Conservation (phyloP, 35 echinoderm and acorn worm species). For the Holothuria glaberrima region DNA sequence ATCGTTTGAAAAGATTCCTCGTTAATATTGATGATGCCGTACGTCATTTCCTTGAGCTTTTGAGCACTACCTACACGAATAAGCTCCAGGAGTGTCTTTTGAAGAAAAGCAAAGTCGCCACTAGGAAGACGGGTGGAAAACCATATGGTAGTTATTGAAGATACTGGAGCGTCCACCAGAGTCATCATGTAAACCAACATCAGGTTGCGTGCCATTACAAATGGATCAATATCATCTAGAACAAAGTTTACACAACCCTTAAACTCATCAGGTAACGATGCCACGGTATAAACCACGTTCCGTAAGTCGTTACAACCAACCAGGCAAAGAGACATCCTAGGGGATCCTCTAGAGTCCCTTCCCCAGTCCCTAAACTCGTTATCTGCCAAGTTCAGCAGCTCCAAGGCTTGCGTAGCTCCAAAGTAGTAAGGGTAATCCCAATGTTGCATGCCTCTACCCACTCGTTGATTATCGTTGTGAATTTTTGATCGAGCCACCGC, state of each 20-base stretch:
- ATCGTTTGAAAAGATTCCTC: neutral
- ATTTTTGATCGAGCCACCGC: neutral
- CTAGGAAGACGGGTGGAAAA: slow-evolving; percentile 45
- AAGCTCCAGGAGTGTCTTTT: slow-evolving; percentile 24
- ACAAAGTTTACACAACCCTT: slow-evolving; percentile 47
- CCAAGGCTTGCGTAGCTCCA: slow-evolving; percentile 23
- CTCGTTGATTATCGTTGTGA: neutral
- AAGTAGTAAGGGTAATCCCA: slow-evolving; percentile 32
- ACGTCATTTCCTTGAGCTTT: slow-evolving; percentile 8
- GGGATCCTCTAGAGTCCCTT: neutral
- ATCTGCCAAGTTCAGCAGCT: slow-evolving; percentile 38
- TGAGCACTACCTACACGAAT: neutral
- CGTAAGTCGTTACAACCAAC: slow-evolving; percentile 70
- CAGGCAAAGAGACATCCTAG: slow-evolving; percentile 3
- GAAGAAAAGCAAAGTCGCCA: slow-evolving; percentile 47
- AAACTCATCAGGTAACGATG: slow-evolving; percentile 55
- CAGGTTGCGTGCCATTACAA: slow-evolving; percentile 75
- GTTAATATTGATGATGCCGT: slow-evolving; percentile 37
- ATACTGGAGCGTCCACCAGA: neutral
- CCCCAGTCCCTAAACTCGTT: slow-evolving; percentile 38
- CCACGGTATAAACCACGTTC: slow-evolving; percentile 59
- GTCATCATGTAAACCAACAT: slow-evolving; percentile 73
- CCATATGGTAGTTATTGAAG: slow-evolving; percentile 54
- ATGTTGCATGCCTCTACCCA: neutral
- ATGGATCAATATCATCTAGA: slow-evolving; percentile 68